phyloP scores from a whole-genome alignment of 2,113 vertebrate species.

The Odobenus rosmarus region DNA sequence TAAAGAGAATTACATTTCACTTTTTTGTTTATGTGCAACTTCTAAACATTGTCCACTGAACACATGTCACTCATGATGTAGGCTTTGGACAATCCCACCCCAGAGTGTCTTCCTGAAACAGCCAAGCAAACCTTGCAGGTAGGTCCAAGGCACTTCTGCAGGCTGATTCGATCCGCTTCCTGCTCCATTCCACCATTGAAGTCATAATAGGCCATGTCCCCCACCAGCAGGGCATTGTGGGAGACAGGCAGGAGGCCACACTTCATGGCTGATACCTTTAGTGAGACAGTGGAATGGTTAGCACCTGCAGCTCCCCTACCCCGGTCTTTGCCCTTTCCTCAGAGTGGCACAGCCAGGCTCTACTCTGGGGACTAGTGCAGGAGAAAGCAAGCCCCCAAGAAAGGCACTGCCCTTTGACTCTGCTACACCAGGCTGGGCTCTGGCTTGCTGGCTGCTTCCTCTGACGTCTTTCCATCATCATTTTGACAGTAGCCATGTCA shows the following conservation, averaged over 20 bases:
- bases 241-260: conserved; percentile 95
- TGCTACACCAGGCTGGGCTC: not conserved
- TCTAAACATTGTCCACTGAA: not conserved
- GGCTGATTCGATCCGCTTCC: conserved; percentile 93
- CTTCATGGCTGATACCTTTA: conserved; percentile 96
- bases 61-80: not conserved
- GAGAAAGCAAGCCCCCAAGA: not conserved
- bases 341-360: not conserved
- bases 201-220: conserved; percentile 94
- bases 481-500: not conserved
- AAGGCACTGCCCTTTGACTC: not conserved
- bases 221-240: conserved; percentile 94
- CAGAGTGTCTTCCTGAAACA: not conserved
- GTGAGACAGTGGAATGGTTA: not conserved
- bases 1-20: not conserved
- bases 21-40: not conserved
- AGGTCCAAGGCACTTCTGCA: conserved; percentile 97
- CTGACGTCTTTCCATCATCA: not conserved
- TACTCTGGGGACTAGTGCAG: accelerated
- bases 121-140: conserved; percentile 92
- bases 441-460: not conserved
- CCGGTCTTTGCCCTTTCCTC: not conserved
- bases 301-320: not conserved
- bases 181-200: conserved; percentile 95
- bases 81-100: not conserved